A percentile compares a stretch with the other conserved stretches of the same genome.
Conservation (phyloP, 2,113 vertebrate genomes). For the Ammodramus savannarum region DNA sequence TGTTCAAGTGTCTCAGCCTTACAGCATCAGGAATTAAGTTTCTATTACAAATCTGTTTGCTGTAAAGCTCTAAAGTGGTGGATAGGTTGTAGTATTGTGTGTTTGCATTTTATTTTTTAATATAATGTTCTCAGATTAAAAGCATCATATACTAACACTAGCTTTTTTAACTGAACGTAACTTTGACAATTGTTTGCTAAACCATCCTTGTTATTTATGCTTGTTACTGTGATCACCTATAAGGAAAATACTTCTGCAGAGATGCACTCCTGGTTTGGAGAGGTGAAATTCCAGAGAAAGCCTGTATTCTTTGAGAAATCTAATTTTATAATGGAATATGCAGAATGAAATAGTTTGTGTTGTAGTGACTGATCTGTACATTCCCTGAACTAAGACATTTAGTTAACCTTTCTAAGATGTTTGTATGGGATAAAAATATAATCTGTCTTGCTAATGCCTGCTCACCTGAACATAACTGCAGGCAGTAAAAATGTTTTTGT, state of each 20-base stretch:
- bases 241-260: not conserved
- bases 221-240: not conserved
- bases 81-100: not conserved
- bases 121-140: not conserved
- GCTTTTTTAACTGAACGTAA: not conserved
- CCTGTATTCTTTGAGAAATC: not conserved
- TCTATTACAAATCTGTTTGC: not conserved
- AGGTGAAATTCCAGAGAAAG: not conserved
- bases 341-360: not conserved
- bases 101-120: not conserved
- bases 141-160: not conserved
- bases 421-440: not conserved
- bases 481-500: not conserved
- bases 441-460: not conserved
- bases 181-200: not conserved
- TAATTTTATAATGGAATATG: not conserved
- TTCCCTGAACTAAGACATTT: not conserved
- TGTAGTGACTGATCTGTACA: not conserved
- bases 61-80: not conserved
- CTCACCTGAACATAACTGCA: not conserved
- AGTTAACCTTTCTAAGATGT: not conserved
- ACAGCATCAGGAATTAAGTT: not conserved
- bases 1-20: not conserved
- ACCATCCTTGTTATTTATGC: not conserved
- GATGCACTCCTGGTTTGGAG: not conserved